Evolutionary conservation across 2,888 invertebrate genomes (phyloP), one percentile per base, ranked within the genome.

Genomic region (Oeneis ivallda): DNA sequence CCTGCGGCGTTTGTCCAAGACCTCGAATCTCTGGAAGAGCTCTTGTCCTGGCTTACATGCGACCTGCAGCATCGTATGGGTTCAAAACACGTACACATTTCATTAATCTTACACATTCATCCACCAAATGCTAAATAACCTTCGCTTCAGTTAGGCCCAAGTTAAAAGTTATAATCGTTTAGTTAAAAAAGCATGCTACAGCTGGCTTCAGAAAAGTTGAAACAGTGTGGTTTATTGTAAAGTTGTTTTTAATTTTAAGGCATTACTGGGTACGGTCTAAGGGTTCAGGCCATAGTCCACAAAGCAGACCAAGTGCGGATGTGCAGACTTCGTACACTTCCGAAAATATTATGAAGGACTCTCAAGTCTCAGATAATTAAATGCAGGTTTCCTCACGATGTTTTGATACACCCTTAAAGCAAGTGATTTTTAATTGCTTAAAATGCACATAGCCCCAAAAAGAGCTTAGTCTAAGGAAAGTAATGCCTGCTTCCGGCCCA

Each of bases 1-100:
- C 87, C 87, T 86, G 86, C 80, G 49, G 83, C 76, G 52, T 84
- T 71, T n/a, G 85, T 85, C 91, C 91, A 91, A 49, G 86, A 76
- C 37, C 91, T 81, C 34, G 83, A 77, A 57, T 92, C 91, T 78
- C 91, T 78, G 57, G 86, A 71, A 37, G 86, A 77, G 57, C 79
- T 79, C 83, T 92, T 90, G 79, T 92, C 91, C 79, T 88, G 89
- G 83, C 81, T 85, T 74, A 88, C 86, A 84, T 89, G 86, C 67
- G 91, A 91, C 88, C 91, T 91, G 91, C 78, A 75, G 80, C 71
- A 73, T 79, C 79, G 80, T 72, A 79, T 72, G 64, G 63, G 70
- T 77, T 77, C 74, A 80, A 75, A 80, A 78, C 75, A 82, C 77
- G 81, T 80, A 82, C 75, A 74, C 62, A 26, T 47, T 49, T 1